phyloP scores from a whole-genome alignment of 2,888 invertebrate species.

The Gastrophysa polygoni region DNA sequence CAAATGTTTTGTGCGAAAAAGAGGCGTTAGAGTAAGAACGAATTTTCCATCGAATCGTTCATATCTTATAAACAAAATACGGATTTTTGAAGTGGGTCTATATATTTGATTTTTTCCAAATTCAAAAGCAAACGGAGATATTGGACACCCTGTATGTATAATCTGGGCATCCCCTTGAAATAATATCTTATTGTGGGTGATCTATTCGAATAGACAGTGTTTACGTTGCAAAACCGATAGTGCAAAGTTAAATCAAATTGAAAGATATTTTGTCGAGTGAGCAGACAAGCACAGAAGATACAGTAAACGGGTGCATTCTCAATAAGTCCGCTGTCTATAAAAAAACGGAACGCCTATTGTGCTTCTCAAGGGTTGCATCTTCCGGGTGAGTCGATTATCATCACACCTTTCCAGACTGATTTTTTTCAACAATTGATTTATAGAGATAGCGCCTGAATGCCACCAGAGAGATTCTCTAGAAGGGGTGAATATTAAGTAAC shows the following conservation, averaged over 20 bases:
- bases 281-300: slow-evolving; percentile 35
- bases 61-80: too few species aligned
- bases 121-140: too few species aligned
- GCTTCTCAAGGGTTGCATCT: slow-evolving; percentile 49
- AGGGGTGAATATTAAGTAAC: slow-evolving; percentile 44
- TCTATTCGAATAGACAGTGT: slow-evolving; percentile 12
- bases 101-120: too few species aligned
- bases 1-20: too few species aligned
- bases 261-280: slow-evolving; percentile 45
- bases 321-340: slow-evolving; percentile 38
- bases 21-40: too few species aligned
- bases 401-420: slow-evolving; percentile 51
- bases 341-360: slow-evolving; percentile 46
- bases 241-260: slow-evolving; percentile 37
- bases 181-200: neutral
- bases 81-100: too few species aligned
- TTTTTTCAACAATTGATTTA: slow-evolving; percentile 50
- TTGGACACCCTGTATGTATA: too few species aligned
- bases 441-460: slow-evolving; percentile 48
- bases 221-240: slow-evolving; percentile 32
- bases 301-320: slow-evolving; percentile 36
- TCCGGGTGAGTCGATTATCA: slow-evolving; percentile 52
- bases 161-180: neutral
- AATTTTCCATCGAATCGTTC: too few species aligned
- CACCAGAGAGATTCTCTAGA: slow-evolving; percentile 20